phyloP scores from a whole-genome alignment of 2,797 vertebrate genomes.

The Melanotaenia boesemani region DNA sequence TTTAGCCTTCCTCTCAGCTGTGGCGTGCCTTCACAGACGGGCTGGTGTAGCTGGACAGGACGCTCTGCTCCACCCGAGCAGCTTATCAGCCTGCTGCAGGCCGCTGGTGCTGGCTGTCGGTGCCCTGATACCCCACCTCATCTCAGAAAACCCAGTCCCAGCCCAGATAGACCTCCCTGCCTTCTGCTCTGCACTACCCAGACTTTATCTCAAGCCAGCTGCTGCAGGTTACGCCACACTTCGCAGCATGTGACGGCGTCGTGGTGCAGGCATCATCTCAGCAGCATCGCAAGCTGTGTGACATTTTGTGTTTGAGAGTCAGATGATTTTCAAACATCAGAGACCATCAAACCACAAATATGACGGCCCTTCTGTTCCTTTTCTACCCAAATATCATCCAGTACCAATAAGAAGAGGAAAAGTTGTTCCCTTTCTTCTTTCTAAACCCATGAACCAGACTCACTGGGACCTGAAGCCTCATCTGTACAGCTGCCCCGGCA shows the following conservation, averaged over 20 bases:
- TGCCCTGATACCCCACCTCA: constrained; percentile 33
- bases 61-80: constrained; percentile 50
- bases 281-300: too few species aligned
- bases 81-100: constrained; percentile 70
- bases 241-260: not conserved
- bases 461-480: too few species aligned
- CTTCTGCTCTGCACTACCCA: not conserved
- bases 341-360: too few species aligned
- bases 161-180: constrained; percentile 30
- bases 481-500: not conserved
- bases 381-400: too few species aligned
- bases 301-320: too few species aligned
- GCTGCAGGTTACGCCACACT: constrained; percentile 26
- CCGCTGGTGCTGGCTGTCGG: constrained; percentile 4
- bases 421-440: too few species aligned
- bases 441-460: too few species aligned
- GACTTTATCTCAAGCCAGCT: constrained; percentile 30
- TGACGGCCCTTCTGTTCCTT: too few species aligned
- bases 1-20: not conserved
- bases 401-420: too few species aligned
- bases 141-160: not conserved
- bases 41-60: constrained; percentile 15
- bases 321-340: too few species aligned
- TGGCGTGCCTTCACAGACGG: not conserved
- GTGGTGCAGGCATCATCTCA: too few species aligned